These are phyloP conservation scores for Charadrius vociferus DNA, from an alignment of 2,113 vertebrate genomes.

Conservation along the genomic window DNA sequence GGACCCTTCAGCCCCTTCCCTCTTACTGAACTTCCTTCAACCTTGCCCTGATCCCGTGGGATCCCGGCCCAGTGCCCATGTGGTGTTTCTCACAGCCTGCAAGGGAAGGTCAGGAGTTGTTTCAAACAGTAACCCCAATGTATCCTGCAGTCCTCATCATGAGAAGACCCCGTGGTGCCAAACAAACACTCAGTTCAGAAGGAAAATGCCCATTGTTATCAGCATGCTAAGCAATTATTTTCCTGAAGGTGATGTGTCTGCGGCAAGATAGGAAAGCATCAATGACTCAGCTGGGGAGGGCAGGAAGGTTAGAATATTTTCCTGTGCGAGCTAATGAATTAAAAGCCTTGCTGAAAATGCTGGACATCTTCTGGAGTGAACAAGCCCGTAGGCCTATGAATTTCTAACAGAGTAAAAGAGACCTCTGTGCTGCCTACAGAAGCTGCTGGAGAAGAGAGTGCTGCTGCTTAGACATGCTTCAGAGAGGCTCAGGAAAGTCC, in stretches of 20 bases:
- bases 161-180: neutral
- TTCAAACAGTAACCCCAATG: neutral
- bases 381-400: neutral
- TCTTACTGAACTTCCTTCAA: neutral
- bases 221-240: neutral
- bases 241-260: neutral
- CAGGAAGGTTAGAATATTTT: slow-evolving; percentile 45
- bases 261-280: neutral
- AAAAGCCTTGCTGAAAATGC: slow-evolving; percentile 44
- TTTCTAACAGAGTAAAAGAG: slow-evolving; percentile 11
- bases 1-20: neutral
- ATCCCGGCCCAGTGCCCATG: neutral
- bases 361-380: neutral
- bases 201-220: neutral
- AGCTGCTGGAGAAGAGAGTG: neutral
- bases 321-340: slow-evolving; percentile 21
- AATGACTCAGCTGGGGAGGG: slow-evolving; percentile 36
- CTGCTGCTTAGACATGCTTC: neutral
- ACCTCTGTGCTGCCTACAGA: neutral
- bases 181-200: neutral
- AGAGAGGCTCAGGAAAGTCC: neutral
- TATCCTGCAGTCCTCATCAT: neutral
- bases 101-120: neutral
- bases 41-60: neutral
- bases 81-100: neutral